Evolutionary conservation across 2,113 vertebrate species (phyloP).

Genomic region (Parotia lawesii): DNA sequence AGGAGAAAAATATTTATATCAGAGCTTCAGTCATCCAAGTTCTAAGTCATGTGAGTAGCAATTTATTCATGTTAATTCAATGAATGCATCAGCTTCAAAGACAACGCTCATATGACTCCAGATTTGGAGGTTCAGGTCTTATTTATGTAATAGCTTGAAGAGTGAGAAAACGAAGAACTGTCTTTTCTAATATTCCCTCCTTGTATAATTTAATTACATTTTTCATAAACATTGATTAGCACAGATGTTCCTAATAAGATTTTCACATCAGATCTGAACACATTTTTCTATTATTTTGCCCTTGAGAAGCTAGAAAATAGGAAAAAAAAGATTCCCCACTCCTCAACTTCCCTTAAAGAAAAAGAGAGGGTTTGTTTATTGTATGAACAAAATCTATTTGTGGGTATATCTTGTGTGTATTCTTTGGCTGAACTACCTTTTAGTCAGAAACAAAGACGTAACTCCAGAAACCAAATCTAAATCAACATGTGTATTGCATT

Average conservation of each 20-base stretch:
- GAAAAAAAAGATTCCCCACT: background rate
- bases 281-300: constrained; percentile 20
- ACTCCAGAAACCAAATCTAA: constrained; percentile 27
- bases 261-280: constrained; percentile 41
- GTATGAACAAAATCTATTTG: background rate
- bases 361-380: background rate
- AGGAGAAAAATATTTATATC: constrained; percentile 18
- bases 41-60: background rate
- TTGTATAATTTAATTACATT: constrained; percentile 42
- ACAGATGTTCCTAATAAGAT: constrained; percentile 53
- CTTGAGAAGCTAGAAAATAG: background rate
- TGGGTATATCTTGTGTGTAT: background rate
- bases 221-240: constrained; percentile 47
- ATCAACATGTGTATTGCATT: constrained; percentile 14
- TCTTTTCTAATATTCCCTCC: constrained; percentile 28
- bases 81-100: constrained; percentile 7
- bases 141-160: constrained; percentile 23
- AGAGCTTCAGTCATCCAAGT: background rate
- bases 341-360: background rate
- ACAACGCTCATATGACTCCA: background rate
- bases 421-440: constrained; percentile 37
- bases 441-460: background rate
- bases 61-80: constrained; percentile 4
- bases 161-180: constrained; percentile 4
- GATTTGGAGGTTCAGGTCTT: constrained; percentile 18